phyloP scores from a whole-genome alignment of 2,888 invertebrate genomes.

The Lingula anatina region DNA sequence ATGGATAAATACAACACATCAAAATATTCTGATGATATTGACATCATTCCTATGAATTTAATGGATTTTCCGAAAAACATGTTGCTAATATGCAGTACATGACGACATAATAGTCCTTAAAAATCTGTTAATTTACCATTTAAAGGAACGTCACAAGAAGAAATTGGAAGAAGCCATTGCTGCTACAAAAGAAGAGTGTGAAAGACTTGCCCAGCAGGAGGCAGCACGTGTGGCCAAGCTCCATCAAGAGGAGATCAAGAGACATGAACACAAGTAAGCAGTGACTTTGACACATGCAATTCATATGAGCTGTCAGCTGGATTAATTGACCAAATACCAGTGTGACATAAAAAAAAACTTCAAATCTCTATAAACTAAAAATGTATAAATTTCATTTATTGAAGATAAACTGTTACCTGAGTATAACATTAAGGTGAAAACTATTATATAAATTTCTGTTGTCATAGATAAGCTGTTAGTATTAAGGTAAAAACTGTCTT shows the following conservation, averaged over 20 bases:
- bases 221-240: conserved; percentile 28
- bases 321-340: background rate
- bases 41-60: too few species aligned
- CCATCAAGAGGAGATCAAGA: conserved; percentile 30
- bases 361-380: too few species aligned
- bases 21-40: too few species aligned
- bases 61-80: too few species aligned
- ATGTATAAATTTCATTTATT: background rate
- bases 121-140: too few species aligned
- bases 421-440: too few species aligned
- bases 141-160: conserved; percentile 30
- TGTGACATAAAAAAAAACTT: background rate
- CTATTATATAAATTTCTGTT: background rate
- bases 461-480: background rate
- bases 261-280: conserved; percentile 25
- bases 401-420: background rate
- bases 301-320: background rate
- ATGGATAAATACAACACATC: too few species aligned
- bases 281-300: background rate
- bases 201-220: conserved; percentile 24
- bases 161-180: conserved; percentile 32
- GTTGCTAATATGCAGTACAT: too few species aligned
- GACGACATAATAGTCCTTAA: background rate
- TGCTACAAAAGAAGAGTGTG: conserved; percentile 30
- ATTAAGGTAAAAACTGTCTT: background rate